Evolutionary conservation across 1,140 invertebrate genomes (phyloP).

Genomic region (Brachystomella parvula): DNA sequence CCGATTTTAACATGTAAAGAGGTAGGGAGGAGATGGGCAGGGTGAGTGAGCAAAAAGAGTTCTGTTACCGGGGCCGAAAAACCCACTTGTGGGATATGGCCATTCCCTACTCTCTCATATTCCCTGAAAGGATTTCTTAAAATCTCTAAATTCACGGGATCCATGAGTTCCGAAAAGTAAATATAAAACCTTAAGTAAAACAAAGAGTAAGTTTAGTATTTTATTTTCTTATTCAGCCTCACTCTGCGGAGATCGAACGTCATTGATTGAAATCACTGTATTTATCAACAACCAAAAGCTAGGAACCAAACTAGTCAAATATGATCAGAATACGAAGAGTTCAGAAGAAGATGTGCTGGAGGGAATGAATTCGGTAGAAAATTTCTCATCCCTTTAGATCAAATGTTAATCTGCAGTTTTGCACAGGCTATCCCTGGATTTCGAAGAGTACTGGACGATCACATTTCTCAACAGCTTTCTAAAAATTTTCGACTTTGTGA

Average conservation of each 20-base stretch:
- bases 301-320: slow-evolving; percentile 35
- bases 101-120: no score
- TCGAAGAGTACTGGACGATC: slow-evolving; percentile 27
- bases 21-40: no score
- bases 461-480: slow-evolving; percentile 26
- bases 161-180: no score
- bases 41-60: no score
- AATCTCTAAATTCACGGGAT: no score
- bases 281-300: slow-evolving; percentile 29
- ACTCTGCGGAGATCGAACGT: slow-evolving; percentile 17
- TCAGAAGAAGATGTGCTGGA: slow-evolving; percentile 29
- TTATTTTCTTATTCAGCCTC: slow-evolving; percentile 26
- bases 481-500: slow-evolving; percentile 23
- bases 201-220: no score
- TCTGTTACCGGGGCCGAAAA: no score
- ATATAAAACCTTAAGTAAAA: no score
- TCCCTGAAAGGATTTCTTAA: no score
- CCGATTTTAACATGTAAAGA: no score
- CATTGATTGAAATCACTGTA: slow-evolving; percentile 30
- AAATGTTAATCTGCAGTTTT: neutral
- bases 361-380: slow-evolving; percentile 19
- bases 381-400: neutral
- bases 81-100: no score
- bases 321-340: slow-evolving; percentile 14
- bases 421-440: slow-evolving; percentile 29